Evolutionary conservation across 2,797 vertebrate species (phyloP).

Genomic region (Gallirallus australis): DNA sequence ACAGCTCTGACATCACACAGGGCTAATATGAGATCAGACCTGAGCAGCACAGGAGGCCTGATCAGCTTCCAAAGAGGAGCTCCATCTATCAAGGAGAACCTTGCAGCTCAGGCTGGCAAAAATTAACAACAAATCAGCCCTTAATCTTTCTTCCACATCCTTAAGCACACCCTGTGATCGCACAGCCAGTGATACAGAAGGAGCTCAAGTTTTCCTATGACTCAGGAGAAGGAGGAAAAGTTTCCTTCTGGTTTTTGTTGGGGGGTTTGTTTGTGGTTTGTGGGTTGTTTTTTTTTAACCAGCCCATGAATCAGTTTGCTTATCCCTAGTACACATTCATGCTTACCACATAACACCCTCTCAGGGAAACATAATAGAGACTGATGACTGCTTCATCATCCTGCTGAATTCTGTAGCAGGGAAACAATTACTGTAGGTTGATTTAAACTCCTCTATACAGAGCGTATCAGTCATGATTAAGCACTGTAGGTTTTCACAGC

Average conservation of each 20-base stretch:
- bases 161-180: not conserved
- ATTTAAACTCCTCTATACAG: not conserved
- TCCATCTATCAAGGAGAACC: not conserved
- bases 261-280: too few species aligned
- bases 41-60: not conserved
- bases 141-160: not conserved
- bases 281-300: not conserved
- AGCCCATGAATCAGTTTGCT: not conserved
- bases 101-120: not conserved
- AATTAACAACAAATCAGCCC: not conserved
- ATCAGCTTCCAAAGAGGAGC: not conserved
- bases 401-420: not conserved
- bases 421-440: not conserved
- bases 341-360: not conserved
- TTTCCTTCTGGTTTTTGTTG: not conserved
- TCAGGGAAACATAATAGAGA: not conserved
- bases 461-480: not conserved
- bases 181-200: not conserved
- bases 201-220: not conserved
- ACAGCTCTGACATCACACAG: rapidly evolving
- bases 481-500: not conserved
- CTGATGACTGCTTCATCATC: not conserved
- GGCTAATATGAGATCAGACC: not conserved
- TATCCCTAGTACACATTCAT: not conserved
- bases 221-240: not conserved